A percentile compares a stretch with the other conserved stretches of the same genome.
phyloP scores from a whole-genome alignment of 2,113 vertebrate species.

The Scomber colias region DNA sequence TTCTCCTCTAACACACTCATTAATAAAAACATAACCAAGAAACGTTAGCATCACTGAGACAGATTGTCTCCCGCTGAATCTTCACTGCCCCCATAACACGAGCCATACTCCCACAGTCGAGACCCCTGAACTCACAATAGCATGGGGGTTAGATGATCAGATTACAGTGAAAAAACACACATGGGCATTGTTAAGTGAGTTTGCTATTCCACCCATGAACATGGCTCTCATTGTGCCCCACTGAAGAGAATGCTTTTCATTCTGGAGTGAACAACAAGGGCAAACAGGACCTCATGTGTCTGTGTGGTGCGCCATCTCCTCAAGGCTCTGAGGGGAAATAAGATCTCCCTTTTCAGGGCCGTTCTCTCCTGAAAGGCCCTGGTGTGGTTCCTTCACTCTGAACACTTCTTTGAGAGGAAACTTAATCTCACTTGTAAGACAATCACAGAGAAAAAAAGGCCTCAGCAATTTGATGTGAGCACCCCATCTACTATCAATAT shows the following conservation, averaged over 20 bases:
- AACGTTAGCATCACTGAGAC: slow-evolving; percentile 38
- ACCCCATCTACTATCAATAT: slow-evolving; percentile 81
- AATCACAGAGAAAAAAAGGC: slow-evolving; percentile 52
- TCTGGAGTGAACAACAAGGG: slow-evolving; percentile 52
- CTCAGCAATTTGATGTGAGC: slow-evolving; percentile 64
- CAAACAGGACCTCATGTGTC: slow-evolving; percentile 72
- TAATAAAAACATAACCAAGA: slow-evolving; percentile 32
- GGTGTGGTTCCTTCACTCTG: slow-evolving; percentile 66
- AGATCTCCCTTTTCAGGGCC: slow-evolving; percentile 65
- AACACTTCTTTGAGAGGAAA: slow-evolving; percentile 69
- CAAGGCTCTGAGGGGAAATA: slow-evolving; percentile 61
- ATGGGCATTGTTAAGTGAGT: slow-evolving; percentile 73
- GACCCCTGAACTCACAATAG: slow-evolving; percentile 71
- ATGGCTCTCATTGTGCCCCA: slow-evolving; percentile 64
- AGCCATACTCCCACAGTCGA: slow-evolving; percentile 66
- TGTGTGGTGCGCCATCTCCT: slow-evolving; percentile 69
- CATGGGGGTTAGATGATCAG: slow-evolving; percentile 70
- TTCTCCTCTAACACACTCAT: slow-evolving; percentile 21
- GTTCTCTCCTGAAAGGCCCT: slow-evolving; percentile 69
- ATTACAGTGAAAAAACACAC: slow-evolving; percentile 75
- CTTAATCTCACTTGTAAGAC: slow-evolving; percentile 75
- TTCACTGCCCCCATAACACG: slow-evolving; percentile 44
- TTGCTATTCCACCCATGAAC: slow-evolving; percentile 70
- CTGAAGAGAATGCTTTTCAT: slow-evolving; percentile 58
- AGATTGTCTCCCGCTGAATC: slow-evolving; percentile 52